Conservation (phyloP, 1,140 invertebrate genomes). For the Drosophila lini region DNA sequence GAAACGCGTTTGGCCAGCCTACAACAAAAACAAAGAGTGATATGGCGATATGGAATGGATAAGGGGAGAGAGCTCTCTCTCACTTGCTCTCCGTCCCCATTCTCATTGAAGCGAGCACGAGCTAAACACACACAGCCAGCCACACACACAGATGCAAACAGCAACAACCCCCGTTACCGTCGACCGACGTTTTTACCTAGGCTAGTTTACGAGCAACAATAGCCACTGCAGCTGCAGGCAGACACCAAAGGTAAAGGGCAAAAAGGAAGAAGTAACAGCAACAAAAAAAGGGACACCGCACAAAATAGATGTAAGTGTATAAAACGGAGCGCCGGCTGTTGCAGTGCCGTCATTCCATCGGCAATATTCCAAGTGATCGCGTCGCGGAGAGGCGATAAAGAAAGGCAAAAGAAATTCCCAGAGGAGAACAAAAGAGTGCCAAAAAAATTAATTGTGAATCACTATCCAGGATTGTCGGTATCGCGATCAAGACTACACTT, state of each 20-base stretch:
- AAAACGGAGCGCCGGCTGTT: conserved; percentile 32
- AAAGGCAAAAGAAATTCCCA: neutral
- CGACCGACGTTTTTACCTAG: conserved; percentile 15
- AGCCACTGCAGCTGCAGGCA: conserved; percentile 33
- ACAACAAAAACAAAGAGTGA: conserved; percentile 25
- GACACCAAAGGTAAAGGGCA: conserved; percentile 2
- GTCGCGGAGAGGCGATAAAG: conserved; percentile 4
- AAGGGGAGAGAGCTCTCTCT: conserved; percentile 35
- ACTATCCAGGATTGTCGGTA: neutral
- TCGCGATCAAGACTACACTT: neutral
- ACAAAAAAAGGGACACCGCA: conserved; percentile 2
- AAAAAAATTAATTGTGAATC: neutral
- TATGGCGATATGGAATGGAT: conserved; percentile 31
- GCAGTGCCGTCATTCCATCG: conserved; percentile 40
- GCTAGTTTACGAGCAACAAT: conserved; percentile 3
- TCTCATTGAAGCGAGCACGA: conserved; percentile 32
- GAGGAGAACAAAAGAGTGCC: neutral
- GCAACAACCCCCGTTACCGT: conserved; percentile 32
- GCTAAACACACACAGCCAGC: conserved; percentile 1
- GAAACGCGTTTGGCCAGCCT: conserved; percentile 46
- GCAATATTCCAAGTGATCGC: conserved; percentile 27
- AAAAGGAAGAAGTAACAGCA: neutral
- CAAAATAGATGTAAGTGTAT: conserved; percentile 18
- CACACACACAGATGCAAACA: neutral
- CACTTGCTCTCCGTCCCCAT: neutral